phyloP scores from a whole-genome alignment of 2,797 vertebrate species.

The Tragelaphus oryx region DNA sequence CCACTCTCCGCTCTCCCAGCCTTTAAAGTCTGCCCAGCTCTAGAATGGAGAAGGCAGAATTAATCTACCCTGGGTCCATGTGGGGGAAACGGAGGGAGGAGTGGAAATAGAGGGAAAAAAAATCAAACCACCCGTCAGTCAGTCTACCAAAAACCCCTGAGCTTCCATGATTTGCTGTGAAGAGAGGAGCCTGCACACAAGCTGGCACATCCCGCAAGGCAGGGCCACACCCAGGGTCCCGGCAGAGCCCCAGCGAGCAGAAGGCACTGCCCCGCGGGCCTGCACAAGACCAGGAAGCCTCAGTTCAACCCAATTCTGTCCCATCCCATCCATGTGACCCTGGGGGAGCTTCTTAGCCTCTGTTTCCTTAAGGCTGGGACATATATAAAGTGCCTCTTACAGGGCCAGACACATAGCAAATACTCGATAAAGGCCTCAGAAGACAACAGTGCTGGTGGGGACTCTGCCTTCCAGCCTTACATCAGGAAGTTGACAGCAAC shows the following conservation, averaged over 20 bases:
- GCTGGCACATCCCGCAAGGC: background rate
- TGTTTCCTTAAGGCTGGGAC: background rate
- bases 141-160: background rate
- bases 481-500: background rate
- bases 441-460: accelerated
- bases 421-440: background rate
- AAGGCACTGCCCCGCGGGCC: no score
- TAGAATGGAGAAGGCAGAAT: background rate
- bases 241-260: background rate
- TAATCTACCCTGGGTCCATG: background rate
- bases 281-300: background rate
- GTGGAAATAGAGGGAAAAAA: background rate
- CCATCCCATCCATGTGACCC: background rate
- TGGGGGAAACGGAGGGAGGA: background rate
- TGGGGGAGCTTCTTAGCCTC: background rate
- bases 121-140: background rate
- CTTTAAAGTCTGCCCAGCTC: background rate
- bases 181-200: background rate
- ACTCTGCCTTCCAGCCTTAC: background rate
- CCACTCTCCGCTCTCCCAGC: background rate
- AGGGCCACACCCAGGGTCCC: background rate
- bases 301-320: background rate
- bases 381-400: background rate
- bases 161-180: background rate
- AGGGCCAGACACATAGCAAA: background rate